Conservation (phyloP, 1,140 invertebrate genomes). For the Akabosia matsudoensis region DNA sequence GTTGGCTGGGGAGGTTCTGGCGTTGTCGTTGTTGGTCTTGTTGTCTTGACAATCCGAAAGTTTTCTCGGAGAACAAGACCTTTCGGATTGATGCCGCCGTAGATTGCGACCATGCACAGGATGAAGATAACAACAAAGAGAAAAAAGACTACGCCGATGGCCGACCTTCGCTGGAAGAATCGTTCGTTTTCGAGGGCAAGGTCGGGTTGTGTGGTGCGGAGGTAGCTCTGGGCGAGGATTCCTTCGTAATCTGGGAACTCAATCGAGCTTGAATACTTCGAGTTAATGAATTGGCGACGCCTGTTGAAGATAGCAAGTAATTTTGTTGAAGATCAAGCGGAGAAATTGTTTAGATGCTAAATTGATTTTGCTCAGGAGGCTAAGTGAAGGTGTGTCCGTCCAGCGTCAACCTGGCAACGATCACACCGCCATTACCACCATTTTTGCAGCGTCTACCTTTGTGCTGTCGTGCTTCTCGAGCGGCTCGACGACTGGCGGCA, state of each 20-base stretch:
- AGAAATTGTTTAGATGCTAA: too few species aligned
- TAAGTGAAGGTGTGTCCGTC: background rate
- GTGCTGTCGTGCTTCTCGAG: conserved; percentile 22
- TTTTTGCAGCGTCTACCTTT: conserved; percentile 33
- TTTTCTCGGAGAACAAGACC: conserved; percentile 48
- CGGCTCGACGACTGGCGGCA: background rate
- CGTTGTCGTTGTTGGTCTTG: conserved; percentile 27
- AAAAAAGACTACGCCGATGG: conserved; percentile 58
- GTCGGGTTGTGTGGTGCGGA: background rate
- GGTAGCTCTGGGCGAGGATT: background rate
- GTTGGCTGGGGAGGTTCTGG: conserved; percentile 3
- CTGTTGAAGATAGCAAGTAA: background rate
- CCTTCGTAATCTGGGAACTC: conserved; percentile 9
- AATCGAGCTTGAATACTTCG: conserved; percentile 9
- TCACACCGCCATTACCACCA: conserved; percentile 12
- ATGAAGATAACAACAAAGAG: conserved; percentile 59
- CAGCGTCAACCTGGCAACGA: conserved; percentile 23
- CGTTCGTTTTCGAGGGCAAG: conserved; percentile 42
- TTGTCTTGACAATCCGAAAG: conserved; percentile 21
- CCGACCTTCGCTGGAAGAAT: conserved; percentile 59
- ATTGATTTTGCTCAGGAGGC: background rate
- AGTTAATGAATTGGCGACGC: conserved; percentile 22
- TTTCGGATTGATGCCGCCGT: conserved; percentile 55
- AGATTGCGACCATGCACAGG: conserved; percentile 57
- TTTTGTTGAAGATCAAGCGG: background rate